Evolutionary conservation across 2,888 invertebrate species (phyloP), one percentile per base, ranked within the genome.

Genomic region (Amiota mariae): DNA sequence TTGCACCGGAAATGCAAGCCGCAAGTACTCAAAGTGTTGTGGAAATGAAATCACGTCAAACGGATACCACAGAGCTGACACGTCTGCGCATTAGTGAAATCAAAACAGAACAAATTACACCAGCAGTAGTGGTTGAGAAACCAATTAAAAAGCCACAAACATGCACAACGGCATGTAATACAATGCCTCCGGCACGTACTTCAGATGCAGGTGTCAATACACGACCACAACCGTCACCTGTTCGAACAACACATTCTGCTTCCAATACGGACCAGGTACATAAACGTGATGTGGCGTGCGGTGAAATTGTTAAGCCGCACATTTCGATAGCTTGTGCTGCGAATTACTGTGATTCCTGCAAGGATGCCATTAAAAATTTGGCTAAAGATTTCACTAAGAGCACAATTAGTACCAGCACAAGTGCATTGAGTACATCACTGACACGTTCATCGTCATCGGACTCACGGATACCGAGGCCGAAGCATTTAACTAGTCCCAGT

Each of bases 321-420:
- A 90, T 92, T 61, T 89, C 90, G 0, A 91, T 91, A 48, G 89
- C 91, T 13, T 90, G 91, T 78, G 90, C 91, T 57, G 91, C 91
- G 46, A 92, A 92, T 79, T 92, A 92, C 79, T 93, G 93, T 89
- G 93, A 93, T 85, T 92, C 92, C 76, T 93, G 93, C 83, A 92
- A 92, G 81, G 92, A 91, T 79, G 91, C 91, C 56, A 92, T 92
- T 12, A 91, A 91, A 75, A 90, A 90, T 75, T 88, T 92, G 77
- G 92, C 92, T 13, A 91, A 91, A 77, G 90, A 90, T 66, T 88
- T 88, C 75, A 84, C 85, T 0, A 88, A 88, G 77, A 78, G 83
- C 1, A 12, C 64, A 18, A 48, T 6, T 13, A 47, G 10, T 12
- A 51, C 20, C 12, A 56, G n/a, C 8, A 74, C 75, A 18, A 24